Base-by-base conservation (phyloP, 2,888 invertebrate species). In the Acholoe squamosa region DNA sequence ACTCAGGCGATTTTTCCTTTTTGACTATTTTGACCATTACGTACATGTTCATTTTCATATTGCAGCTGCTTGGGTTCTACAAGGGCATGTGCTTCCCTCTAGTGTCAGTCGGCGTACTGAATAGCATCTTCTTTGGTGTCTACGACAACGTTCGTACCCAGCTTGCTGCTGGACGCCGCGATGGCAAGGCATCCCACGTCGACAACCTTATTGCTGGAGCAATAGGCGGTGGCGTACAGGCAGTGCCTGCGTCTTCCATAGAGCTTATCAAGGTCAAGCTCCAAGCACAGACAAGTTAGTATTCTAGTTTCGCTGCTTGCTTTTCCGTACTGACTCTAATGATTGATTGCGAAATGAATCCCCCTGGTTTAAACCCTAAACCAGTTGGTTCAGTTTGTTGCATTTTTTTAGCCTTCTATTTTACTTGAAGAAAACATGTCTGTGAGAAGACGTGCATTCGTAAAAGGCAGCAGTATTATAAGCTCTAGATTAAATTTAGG, bases 221-320 rank as follows among this genome's bases (percentile, higher is more conserved):
- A 34, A 94, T 97, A 31, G 97, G 97, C 0, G 97, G 97, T 7
- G 94, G 96, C 56, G 95, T 96, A 0, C 97, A 97, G 94, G 95
- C 96, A 0, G 94, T 97, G n/a, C 96, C 97, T 28, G 97, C 97
- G 0, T 97, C 97, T 93, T 97, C 97, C 0, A 97, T 97, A 71
- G 97, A 97, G 94, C 94, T 97, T 51, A 96, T 97, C 43, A 97
- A 97, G 96, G 97, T 97, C n/a, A 96, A 97, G 90, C 95, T 97
- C 80, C 97, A 97, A 95, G 96, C 97, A 25, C 91, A 92, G 71
- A 71, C 34, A 43, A 91, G 93, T 92, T 90, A 91, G 84, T 90
- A n/a, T n/a, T 19, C 19, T 3, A 7, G 43, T 43, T n/a, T 7
- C 14, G 3, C 3, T 7, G 61, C 61, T 3, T 61, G n/a, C 22